Percentiles rank a stretch among this genome's conserved stretches.
Conservation (phyloP, 2,888 invertebrate genomes). For the Macaria notata region DNA sequence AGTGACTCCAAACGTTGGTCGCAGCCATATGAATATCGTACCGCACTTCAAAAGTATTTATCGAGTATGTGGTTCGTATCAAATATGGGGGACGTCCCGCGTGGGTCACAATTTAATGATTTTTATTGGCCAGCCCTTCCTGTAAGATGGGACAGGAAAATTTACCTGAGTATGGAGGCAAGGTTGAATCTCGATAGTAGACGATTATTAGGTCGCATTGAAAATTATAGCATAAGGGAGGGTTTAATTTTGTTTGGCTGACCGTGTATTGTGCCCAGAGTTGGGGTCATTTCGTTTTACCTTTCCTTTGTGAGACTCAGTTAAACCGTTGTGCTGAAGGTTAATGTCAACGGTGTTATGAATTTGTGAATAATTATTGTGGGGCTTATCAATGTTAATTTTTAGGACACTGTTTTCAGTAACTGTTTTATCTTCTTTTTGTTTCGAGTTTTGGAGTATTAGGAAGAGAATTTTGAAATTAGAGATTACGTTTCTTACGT, state of each 20-base stretch:
- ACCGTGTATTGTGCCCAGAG: conserved; percentile 15
- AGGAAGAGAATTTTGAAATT: too few species aligned
- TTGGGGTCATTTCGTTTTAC: conserved; percentile 19
- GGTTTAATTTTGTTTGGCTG: conserved; percentile 47
- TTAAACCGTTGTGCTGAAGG: background rate
- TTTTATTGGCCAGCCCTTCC: conserved; percentile 65
- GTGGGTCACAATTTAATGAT: conserved; percentile 66
- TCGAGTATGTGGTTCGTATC: too few species aligned
- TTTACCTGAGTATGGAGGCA: conserved; percentile 59
- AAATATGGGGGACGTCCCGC: conserved; percentile 33
- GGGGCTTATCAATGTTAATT: background rate
- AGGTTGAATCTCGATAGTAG: conserved; percentile 64
- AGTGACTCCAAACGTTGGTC: too few species aligned
- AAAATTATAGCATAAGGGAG: conserved; percentile 47
- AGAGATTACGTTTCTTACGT: too few species aligned
- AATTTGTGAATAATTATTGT: conserved; percentile 8
- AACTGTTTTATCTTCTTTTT: too few species aligned
- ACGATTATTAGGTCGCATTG: conserved; percentile 65
- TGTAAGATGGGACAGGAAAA: conserved; percentile 56
- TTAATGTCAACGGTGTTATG: conserved; percentile 1
- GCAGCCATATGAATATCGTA: background rate
- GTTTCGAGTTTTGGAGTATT: too few species aligned
- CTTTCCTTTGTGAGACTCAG: conserved; percentile 12
- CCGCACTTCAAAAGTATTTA: conserved; percentile 2
- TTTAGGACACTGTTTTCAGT: too few species aligned